Percentiles rank a stretch among this genome's conserved stretches.
Conservation (phyloP, 30 jellyfish, hydroid and myxozoan species). For the Morbakka virulenta region DNA sequence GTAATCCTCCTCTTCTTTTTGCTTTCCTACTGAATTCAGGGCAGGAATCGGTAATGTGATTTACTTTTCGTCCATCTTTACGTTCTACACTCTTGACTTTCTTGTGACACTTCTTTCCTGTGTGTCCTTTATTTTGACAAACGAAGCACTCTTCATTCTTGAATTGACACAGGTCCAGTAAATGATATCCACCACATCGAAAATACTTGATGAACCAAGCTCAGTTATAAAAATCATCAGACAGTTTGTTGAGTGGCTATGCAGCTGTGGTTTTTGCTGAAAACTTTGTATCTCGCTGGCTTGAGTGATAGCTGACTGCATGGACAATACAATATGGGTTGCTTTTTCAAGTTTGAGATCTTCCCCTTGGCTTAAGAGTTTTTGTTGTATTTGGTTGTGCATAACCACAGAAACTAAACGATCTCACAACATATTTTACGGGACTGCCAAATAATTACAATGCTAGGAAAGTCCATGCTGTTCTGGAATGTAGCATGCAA, state of each 20-base stretch:
- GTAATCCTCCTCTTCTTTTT: neutral
- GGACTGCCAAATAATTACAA: slow-evolving; percentile 16
- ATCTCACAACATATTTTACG: slow-evolving; percentile 6
- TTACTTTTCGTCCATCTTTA: too few relatives aligned
- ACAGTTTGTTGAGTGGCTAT: neutral
- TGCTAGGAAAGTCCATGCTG: neutral
- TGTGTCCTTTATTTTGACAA: slow-evolving; percentile 11
- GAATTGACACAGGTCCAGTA: slow-evolving; percentile 13
- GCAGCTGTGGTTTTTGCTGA: slow-evolving; percentile 5
- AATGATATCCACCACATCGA: slow-evolving; percentile 24
- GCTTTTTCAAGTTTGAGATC: too few relatives aligned
- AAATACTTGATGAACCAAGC: neutral
- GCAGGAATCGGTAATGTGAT: too few relatives aligned
- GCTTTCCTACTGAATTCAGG: neutral
- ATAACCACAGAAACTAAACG: slow-evolving; percentile 20
- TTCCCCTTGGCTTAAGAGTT: slow-evolving; percentile 27
- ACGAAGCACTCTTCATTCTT: too few relatives aligned
- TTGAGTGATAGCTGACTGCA: slow-evolving; percentile 20
- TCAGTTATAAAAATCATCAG: too few relatives aligned
- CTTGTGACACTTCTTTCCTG: slow-evolving; percentile 9
- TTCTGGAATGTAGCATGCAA: slow-evolving; percentile 1
- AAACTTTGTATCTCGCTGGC: neutral
- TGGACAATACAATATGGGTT: neutral
- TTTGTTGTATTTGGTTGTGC: slow-evolving; percentile 1
- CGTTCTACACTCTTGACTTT: slow-evolving; percentile 9